Conservation (phyloP, 2,113 vertebrate genomes). For the Sitta europaea region DNA sequence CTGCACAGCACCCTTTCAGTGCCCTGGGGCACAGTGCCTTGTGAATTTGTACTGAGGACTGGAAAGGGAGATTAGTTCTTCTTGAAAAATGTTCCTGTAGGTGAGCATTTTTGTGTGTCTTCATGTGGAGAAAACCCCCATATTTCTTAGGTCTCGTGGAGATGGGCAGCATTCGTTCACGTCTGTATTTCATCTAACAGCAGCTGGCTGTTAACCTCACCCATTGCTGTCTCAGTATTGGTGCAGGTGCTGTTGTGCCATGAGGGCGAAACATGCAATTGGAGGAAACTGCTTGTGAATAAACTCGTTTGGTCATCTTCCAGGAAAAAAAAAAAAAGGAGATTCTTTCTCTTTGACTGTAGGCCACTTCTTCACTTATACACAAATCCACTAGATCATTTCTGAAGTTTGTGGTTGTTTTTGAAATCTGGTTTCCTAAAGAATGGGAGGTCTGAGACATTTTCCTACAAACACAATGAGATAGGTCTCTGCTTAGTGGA, state of each 20-base stretch:
- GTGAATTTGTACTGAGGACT: neutral
- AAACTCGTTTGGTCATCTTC: neutral
- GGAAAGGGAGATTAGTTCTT: neutral
- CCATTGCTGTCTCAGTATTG: neutral
- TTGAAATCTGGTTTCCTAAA: neutral
- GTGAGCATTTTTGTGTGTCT: neutral
- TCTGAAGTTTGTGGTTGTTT: neutral
- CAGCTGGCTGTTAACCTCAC: neutral
- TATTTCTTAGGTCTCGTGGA: neutral
- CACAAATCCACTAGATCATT: neutral
- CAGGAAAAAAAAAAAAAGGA: neutral
- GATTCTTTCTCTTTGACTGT: neutral
- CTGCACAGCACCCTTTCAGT: neutral
- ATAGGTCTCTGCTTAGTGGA: neutral
- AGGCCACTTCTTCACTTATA: neutral
- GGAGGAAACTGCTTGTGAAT: neutral
- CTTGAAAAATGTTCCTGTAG: neutral
- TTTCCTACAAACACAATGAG: neutral
- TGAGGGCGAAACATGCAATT: accelerated
- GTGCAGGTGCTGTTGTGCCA: neutral
- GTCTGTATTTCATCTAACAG: neutral
- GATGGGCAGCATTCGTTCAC: neutral
- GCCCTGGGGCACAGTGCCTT: neutral
- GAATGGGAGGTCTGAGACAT: neutral
- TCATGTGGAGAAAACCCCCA: accelerated